These are phyloP conservation scores for Eonycteris spelaea DNA, from an alignment of 2,113 vertebrate genomes.

Conservation along the genomic window DNA sequence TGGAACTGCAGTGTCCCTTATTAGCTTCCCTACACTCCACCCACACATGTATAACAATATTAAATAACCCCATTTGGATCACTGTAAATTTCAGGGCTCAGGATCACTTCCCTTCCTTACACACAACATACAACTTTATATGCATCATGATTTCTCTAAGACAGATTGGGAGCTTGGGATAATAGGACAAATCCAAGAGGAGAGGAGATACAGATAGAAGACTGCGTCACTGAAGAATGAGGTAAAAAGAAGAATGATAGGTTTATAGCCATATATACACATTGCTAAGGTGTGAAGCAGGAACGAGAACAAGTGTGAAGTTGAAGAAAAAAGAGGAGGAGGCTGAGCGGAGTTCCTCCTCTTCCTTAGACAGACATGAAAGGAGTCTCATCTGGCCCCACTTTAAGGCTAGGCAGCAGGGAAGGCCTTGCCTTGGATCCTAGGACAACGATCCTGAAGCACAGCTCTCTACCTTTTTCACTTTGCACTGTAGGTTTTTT, in stretches of 20 bases:
- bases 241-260: not conserved
- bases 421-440: not conserved
- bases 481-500: not conserved
- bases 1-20: not conserved
- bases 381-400: not conserved
- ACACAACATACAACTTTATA: not conserved
- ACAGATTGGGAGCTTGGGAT: not conserved
- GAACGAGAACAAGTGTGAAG: not conserved
- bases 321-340: not conserved
- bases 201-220: not conserved
- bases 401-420: not conserved
- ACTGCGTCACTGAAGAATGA: not conserved
- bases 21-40: not conserved
- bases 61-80: not conserved
- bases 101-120: not conserved
- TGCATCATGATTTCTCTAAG: not conserved
- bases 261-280: not conserved
- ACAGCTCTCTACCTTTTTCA: not conserved
- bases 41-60: not conserved
- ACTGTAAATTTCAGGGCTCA: not conserved
- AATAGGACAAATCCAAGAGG: not conserved
- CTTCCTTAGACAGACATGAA: not conserved
- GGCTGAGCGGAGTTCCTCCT: too few relatives aligned
- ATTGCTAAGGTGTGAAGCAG: not conserved
- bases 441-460: not conserved